Conservation (phyloP, 1,140 invertebrate genomes). For the Meloidogyne floridensis region DNA sequence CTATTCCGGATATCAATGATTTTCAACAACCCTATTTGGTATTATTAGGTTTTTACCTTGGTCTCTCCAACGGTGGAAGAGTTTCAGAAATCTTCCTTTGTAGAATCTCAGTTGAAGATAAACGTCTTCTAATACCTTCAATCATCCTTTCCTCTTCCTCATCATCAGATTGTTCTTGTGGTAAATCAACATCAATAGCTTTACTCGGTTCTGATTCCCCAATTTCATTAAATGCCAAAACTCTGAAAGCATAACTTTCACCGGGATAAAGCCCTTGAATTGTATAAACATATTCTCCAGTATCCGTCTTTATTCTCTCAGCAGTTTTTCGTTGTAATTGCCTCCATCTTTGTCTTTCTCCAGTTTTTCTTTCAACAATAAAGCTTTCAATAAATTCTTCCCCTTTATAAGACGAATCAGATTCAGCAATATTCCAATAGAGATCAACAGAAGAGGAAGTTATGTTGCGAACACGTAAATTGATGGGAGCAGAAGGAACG, state of each 20-base stretch:
- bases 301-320: constrained; percentile 12
- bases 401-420: constrained; percentile 39
- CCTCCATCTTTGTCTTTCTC: constrained; percentile 57
- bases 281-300: constrained; percentile 7
- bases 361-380: constrained; percentile 60
- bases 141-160: constrained; percentile 17
- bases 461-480: constrained; percentile 20
- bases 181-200: constrained; percentile 23
- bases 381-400: constrained; percentile 55
- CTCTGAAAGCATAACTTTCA: constrained; percentile 67
- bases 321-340: constrained; percentile 40
- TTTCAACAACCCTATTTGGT: background rate
- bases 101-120: background rate
- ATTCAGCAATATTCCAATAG: constrained; percentile 44
- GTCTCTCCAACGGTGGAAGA: constrained; percentile 8
- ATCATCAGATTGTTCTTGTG: constrained; percentile 19
- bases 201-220: constrained; percentile 77
- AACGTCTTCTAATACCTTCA: constrained; percentile 3
- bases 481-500: constrained; percentile 51
- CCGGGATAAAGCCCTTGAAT: constrained; percentile 14
- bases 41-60: constrained; percentile 23
- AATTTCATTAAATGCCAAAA: constrained; percentile 94
- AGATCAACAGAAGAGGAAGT: constrained; percentile 41
- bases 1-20: background rate
- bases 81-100: constrained; percentile 8